Conservation (phyloP, 2,113 vertebrate species). For the Vulpes vulpes region DNA sequence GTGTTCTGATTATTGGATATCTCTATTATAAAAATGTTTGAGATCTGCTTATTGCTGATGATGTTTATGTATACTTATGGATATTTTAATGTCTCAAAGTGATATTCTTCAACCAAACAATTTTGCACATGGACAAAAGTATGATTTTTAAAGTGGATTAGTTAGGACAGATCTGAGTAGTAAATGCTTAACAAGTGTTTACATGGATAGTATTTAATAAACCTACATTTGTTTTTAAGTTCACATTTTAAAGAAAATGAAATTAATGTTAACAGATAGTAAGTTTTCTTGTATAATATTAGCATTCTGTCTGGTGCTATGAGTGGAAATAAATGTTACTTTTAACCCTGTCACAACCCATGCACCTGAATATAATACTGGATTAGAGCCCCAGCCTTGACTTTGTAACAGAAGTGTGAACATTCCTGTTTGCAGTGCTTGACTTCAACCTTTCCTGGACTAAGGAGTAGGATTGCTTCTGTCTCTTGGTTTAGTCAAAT, state of each 20-base stretch:
- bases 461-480: constrained; percentile 59
- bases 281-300: constrained; percentile 20
- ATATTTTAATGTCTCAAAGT: background rate
- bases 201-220: background rate
- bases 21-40: constrained; percentile 9
- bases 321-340: constrained; percentile 52
- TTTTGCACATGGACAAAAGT: background rate
- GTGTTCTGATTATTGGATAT: background rate
- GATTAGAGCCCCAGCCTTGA: constrained; percentile 7
- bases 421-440: constrained; percentile 12
- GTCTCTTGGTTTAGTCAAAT: constrained; percentile 55
- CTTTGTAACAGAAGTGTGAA: background rate
- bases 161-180: background rate
- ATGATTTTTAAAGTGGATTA: background rate
- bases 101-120: background rate
- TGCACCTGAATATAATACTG: fast-evolving
- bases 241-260: background rate
- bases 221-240: constrained; percentile 1
- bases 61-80: background rate
- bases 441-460: background rate
- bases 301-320: background rate
- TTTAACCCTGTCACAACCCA: background rate
- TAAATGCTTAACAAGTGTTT: constrained; percentile 46
- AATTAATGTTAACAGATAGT: background rate
- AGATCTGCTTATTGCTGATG: background rate